Evolutionary conservation across 2,797 vertebrate genomes (phyloP).

Genomic region (Podargus strigoides): DNA sequence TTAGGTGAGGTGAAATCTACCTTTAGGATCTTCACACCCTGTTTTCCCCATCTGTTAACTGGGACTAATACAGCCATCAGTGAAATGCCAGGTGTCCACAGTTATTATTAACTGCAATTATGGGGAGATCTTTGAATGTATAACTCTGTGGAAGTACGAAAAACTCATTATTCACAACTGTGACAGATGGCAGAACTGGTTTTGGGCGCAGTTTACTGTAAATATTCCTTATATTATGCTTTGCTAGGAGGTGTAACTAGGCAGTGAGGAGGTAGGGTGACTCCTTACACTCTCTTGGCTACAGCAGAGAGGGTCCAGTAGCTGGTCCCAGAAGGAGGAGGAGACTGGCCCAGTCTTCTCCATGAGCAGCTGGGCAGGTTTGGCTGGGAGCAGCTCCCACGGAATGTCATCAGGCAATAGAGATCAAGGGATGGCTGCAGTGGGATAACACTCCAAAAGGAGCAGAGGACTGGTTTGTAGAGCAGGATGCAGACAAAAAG

Average conservation of each 20-base stretch:
- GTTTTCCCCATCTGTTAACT: not conserved
- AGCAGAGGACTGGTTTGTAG: not conserved
- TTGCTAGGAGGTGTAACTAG: not conserved
- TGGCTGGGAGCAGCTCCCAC: not conserved
- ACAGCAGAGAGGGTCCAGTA: not conserved
- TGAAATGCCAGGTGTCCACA: not conserved
- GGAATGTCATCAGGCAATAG: accelerated
- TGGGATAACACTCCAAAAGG: accelerated
- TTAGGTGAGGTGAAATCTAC: not conserved
- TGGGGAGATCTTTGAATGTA: not conserved
- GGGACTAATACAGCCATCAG: not conserved
- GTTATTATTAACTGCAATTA: not conserved
- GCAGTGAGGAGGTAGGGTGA: not conserved
- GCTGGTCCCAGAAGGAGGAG: not conserved
- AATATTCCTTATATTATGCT: not conserved
- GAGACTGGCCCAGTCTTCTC: not conserved
- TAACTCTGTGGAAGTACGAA: not conserved
- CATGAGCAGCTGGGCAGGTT: not conserved
- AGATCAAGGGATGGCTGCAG: not conserved
- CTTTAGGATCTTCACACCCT: not conserved
- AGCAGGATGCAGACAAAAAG: not conserved
- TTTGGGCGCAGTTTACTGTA: not conserved
- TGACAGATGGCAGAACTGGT: not conserved
- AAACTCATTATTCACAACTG: not conserved
- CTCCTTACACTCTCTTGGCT: not conserved